A percentile compares a stretch with the other conserved stretches of the same genome.
These are phyloP conservation scores for Myioborus miniatus DNA, from an alignment of 2,797 vertebrate genomes.

Conservation along the genomic window DNA sequence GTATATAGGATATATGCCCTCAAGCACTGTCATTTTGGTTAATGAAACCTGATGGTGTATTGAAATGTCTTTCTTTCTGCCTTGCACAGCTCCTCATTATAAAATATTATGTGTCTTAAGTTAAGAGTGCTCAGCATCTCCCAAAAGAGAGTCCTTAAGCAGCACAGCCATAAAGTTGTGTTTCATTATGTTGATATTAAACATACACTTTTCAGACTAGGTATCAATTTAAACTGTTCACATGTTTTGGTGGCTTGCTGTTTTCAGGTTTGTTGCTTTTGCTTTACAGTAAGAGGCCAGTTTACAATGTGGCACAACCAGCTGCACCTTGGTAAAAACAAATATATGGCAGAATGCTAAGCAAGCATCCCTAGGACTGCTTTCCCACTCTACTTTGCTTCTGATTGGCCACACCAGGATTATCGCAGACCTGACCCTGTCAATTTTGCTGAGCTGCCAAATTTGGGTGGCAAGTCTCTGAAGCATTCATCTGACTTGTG, in stretches of 20 bases:
- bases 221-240: not conserved
- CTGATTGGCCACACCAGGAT: not conserved
- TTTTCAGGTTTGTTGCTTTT: not conserved
- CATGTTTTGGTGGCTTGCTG: not conserved
- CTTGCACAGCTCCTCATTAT: not conserved
- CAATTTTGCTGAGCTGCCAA: not conserved
- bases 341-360: not conserved
- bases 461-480: not conserved
- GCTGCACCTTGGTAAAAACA: not conserved
- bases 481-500: not conserved
- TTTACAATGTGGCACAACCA: not conserved
- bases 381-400: not conserved
- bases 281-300: not conserved
- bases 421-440: not conserved
- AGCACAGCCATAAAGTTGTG: not conserved
- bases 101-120: not conserved
- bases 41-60: not conserved
- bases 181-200: conserved; percentile 10
- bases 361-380: not conserved
- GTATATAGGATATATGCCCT: not conserved
- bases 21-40: not conserved
- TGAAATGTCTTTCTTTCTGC: not conserved
- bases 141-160: not conserved
- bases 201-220: not conserved
- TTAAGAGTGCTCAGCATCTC: not conserved